Conservation (phyloP, 2,797 vertebrate genomes). For the Thaleichthys pacificus region DNA sequence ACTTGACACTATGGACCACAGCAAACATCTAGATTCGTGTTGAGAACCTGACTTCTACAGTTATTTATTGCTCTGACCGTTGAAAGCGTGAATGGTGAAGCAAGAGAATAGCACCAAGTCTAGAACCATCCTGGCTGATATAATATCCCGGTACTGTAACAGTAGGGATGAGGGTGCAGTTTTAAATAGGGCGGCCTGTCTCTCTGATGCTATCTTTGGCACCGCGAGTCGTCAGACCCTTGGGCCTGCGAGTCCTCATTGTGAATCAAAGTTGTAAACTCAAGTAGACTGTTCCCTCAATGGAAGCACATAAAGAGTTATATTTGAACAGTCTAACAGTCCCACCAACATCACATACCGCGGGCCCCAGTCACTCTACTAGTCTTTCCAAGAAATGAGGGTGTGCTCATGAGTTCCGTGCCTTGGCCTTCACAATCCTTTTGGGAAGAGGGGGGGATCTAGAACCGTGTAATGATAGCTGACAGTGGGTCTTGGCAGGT, state of each 20-base stretch:
- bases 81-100: not conserved
- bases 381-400: constrained; percentile 69
- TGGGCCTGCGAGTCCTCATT: constrained; percentile 62
- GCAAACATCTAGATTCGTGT: not conserved
- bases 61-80: constrained; percentile 45
- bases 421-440: constrained; percentile 53
- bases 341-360: constrained; percentile 65
- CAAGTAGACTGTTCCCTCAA: constrained; percentile 54
- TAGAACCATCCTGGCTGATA: constrained; percentile 49
- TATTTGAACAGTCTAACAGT: constrained; percentile 61
- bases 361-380: constrained; percentile 57
- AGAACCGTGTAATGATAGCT: constrained; percentile 37
- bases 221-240: constrained; percentile 53
- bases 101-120: constrained; percentile 29
- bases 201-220: constrained; percentile 68
- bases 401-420: constrained; percentile 60
- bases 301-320: constrained; percentile 49
- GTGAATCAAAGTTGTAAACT: constrained; percentile 56
- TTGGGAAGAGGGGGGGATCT: constrained; percentile 57
- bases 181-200: constrained; percentile 71
- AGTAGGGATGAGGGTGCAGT: constrained; percentile 51
- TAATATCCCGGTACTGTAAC: constrained; percentile 48
- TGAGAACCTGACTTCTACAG: constrained; percentile 1
- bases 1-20: not conserved
- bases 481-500: constrained; percentile 25